Evolutionary conservation across 2,113 vertebrate species (phyloP), one percentile per base, ranked within the genome.

Genomic region (Anoplopoma fimbria): DNA sequence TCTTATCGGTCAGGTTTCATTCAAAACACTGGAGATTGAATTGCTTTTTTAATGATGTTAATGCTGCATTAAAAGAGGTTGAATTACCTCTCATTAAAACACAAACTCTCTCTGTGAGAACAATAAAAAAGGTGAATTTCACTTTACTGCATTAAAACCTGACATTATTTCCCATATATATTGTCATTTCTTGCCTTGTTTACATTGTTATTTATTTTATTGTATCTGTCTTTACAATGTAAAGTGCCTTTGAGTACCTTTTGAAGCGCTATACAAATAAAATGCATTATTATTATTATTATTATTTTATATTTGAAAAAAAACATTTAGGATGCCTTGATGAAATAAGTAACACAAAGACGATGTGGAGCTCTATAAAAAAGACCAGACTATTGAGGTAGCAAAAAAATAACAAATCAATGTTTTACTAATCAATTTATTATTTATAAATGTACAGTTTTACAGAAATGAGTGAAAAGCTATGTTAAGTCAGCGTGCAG

Each of bases 21-120:
- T 45, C 12, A 42, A 51, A 85, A 75, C 53, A 36, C 27, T 49
- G n/a, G 2, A 53, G 13, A 73, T 61, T 33, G 38, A 15, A 69
- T 33, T 15, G 29, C 6, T 34, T 83, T 57, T 72, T n/a, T 1
- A 62, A 40, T 45, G 15, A 51, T 57, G 40, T 14, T 8, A 47
- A 51, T 15, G 1, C 12, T 61, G 21, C 45, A 58, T 21, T 61
- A 7, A 31, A 73, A 76, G 1, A 47, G 2, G 13, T 17, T 49
- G 1, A 38, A 14, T 68, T 31, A n/a, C 34, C 21, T 61, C 9
- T 29, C 29, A 25, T 49, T 29, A 38, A 58, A 77, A 33, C 10
- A 69, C 23, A 80, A 25, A 68, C 4, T 10, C 34, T 8, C 45
- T 61, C 9, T n/a, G 12, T 9, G 21, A 31, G 45, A 64, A 4